Percentiles rank a stretch among this genome's conserved stretches.
Conservation (phyloP, 1,140 invertebrate species). For the Oedothorax gibbosus region DNA sequence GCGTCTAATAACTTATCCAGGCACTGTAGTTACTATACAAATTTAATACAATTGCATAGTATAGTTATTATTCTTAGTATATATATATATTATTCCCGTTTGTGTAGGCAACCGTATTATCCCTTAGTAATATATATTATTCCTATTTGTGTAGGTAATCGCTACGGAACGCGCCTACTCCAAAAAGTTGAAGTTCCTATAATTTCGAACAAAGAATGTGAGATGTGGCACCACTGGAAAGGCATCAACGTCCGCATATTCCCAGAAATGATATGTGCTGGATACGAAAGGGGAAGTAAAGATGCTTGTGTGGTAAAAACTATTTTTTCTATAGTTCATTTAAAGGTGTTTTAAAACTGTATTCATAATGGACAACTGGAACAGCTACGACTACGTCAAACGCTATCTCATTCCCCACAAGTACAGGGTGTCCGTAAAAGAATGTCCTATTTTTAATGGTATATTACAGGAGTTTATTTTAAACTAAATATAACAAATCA, state of each 20-base stretch:
- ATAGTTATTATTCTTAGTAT: no score
- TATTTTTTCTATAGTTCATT: background rate
- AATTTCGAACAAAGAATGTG: constrained; percentile 75
- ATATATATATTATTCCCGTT: constrained; percentile 26
- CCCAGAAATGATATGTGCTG: constrained; percentile 97
- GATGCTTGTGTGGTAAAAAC: constrained; percentile 70
- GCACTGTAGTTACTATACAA: no score
- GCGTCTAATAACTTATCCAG: no score
- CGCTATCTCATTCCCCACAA: no score
- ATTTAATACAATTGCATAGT: no score
- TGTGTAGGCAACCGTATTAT: constrained; percentile 72
- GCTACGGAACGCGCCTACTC: constrained; percentile 83
- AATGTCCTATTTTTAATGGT: no score
- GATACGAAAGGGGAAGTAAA: constrained; percentile 90
- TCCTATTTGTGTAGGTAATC: constrained; percentile 68
- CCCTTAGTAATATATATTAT: background rate
- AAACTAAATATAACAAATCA: no score
- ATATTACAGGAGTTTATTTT: no score
- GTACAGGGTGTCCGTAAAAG: no score
- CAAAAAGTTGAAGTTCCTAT: constrained; percentile 75
- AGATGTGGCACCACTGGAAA: constrained; percentile 75
- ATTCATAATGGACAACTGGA: no score
- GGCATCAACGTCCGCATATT: constrained; percentile 92
- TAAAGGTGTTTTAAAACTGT: background rate
- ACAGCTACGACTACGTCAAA: no score